Evolutionary conservation across 92 coral and sea anemone species (phyloP), one percentile per base, ranked within the genome.

Genomic region (Ricordea florida): DNA sequence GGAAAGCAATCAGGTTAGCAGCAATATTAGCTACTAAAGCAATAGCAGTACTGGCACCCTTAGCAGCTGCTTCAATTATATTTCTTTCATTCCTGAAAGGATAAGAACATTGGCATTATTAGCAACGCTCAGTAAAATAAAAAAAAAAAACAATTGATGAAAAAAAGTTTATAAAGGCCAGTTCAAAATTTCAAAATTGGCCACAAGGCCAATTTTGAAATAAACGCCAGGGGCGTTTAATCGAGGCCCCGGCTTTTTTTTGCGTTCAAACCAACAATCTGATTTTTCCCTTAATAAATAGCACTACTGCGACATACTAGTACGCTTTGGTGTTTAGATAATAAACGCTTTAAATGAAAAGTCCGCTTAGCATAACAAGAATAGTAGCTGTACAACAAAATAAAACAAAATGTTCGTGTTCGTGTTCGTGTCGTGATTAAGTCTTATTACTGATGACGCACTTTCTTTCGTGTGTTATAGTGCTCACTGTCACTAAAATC

Each of bases 11-110:
- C 67, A 93, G 57, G 75, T 91, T 93, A 32, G 98, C 98, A 42
- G 94, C 98, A 61, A 93, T 81, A 62, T 93, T 93, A 16, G 98
- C 98, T 23, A 91, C 90, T 28, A 93, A 66, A 16, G 92, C 75
- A 66, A 91, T 81, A 14, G 98, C 98, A 9, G 91, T 78, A 22
- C 92, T 84, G 25, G 98, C 98, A 8, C 98, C 98, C 43, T 89
- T 80, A 21, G 98, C 98, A 11, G 97, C 98, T 10, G 98, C 98
- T 57, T 93, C 98, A 47, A 93, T 91, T 14, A 93, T 49, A 29
- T 93, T 93, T 48, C 92, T 80, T 74, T 91, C 98, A 40, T 74
- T 91, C 27, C 98, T 93, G 73, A 26, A 46, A 52, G 14, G 31
- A 45, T 41, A 35, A 50, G 29, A 6, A 21, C 23, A 4, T 5